A percentile compares a stretch with the other conserved stretches of the same genome.
Evolutionary conservation across 2,113 vertebrate species (phyloP).

Genomic region (Gavialis gangeticus): DNA sequence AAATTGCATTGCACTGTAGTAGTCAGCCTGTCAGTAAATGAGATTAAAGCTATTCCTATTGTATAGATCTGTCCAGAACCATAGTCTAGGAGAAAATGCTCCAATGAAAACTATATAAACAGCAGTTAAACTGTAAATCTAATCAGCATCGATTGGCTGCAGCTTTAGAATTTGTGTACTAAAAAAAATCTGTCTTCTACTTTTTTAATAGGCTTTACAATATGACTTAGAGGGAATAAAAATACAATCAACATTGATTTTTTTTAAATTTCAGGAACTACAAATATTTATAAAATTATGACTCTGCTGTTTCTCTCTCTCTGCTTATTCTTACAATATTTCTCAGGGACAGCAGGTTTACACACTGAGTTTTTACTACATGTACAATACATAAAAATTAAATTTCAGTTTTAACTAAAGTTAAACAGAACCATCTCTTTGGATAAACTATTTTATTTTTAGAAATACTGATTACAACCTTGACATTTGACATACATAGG

Average conservation of each 20-base stretch:
- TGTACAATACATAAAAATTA: not conserved
- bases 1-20: slow-evolving; percentile 65
- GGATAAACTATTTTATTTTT: not conserved
- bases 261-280: slow-evolving; percentile 21
- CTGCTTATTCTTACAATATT: not conserved
- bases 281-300: slow-evolving; percentile 42
- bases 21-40: slow-evolving; percentile 66
- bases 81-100: slow-evolving; percentile 73
- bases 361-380: not conserved
- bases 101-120: slow-evolving; percentile 76
- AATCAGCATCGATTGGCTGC: slow-evolving; percentile 74
- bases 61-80: slow-evolving; percentile 76
- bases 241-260: slow-evolving; percentile 43
- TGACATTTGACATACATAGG: not conserved
- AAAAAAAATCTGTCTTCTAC: not conserved
- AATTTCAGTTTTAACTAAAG: not conserved
- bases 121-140: slow-evolving; percentile 74
- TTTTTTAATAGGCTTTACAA: not conserved
- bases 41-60: slow-evolving; percentile 77
- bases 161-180: slow-evolving; percentile 56
- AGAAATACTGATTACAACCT: not conserved
- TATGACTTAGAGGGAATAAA: slow-evolving; percentile 17
- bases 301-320: not conserved
- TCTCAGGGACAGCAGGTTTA: not conserved
- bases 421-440: not conserved